A percentile compares a stretch with the other conserved stretches of the same genome.
Conservation (phyloP, 2,113 vertebrate species). For the Ellobius talpinus region DNA sequence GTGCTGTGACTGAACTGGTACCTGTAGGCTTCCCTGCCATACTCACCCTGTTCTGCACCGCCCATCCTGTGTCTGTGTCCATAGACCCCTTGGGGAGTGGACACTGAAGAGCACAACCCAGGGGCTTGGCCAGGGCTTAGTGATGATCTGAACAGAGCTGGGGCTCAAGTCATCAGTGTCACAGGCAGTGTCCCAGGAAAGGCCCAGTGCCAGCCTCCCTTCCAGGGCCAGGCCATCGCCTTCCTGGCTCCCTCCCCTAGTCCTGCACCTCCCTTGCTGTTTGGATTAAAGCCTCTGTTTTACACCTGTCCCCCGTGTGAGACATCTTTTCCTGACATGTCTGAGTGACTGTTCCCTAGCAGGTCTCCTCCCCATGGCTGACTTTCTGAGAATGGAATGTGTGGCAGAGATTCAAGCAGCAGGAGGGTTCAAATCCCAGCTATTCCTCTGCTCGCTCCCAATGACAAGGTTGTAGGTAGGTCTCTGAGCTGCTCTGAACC, state of each 20-base stretch:
- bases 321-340: slow-evolving; percentile 34
- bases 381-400: not conserved
- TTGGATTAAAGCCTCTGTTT: slow-evolving; percentile 82
- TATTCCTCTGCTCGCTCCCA: too few species aligned
- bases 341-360: fast-evolving
- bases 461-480: not conserved
- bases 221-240: not conserved
- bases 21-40: not conserved
- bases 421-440: not conserved
- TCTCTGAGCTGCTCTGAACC: not conserved
- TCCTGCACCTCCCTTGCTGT: slow-evolving; percentile 64
- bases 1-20: not conserved
- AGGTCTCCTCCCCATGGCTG: not conserved
- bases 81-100: not conserved
- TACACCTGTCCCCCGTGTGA: slow-evolving; percentile 69
- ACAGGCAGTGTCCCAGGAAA: not conserved
- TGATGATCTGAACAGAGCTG: not conserved
- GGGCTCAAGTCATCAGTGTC: not conserved
- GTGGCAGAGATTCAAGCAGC: not conserved
- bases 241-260: not conserved
- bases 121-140: not conserved
- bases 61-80: not conserved
- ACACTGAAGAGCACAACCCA: slow-evolving; percentile 47
- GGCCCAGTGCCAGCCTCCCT: not conserved
- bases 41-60: not conserved